Conservation (phyloP, 2,113 vertebrate species). For the Gobius niger region DNA sequence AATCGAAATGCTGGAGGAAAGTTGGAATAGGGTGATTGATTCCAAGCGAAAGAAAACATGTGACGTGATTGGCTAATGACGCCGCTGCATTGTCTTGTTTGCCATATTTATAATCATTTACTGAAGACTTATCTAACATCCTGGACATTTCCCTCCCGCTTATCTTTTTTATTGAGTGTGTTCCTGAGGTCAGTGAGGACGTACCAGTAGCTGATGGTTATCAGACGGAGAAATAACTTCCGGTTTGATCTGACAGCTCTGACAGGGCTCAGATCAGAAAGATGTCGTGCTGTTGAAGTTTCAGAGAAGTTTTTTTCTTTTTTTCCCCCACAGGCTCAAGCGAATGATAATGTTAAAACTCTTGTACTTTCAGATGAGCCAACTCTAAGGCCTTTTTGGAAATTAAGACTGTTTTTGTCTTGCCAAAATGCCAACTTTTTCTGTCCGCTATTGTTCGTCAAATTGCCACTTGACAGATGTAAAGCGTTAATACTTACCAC, state of each 20-base stretch:
- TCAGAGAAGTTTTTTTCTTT: background rate
- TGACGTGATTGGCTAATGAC: background rate
- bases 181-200: background rate
- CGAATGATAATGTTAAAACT: no score
- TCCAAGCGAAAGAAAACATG: background rate
- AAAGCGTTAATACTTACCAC: no score
- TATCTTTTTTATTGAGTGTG: background rate
- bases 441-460: no score
- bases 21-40: background rate
- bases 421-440: no score
- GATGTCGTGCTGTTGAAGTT: background rate
- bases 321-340: no score
- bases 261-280: background rate
- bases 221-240: background rate
- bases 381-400: no score
- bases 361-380: no score
- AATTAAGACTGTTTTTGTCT: no score
- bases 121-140: background rate
- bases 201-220: background rate
- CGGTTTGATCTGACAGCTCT: slow-evolving; percentile 2
- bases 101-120: background rate
- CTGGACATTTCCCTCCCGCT: background rate
- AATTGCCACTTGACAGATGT: no score
- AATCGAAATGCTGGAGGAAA: background rate
- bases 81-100: background rate